These are phyloP conservation scores for Rattus rattus DNA, from an alignment of 2,113 vertebrate species.

Conservation along the genomic window DNA sequence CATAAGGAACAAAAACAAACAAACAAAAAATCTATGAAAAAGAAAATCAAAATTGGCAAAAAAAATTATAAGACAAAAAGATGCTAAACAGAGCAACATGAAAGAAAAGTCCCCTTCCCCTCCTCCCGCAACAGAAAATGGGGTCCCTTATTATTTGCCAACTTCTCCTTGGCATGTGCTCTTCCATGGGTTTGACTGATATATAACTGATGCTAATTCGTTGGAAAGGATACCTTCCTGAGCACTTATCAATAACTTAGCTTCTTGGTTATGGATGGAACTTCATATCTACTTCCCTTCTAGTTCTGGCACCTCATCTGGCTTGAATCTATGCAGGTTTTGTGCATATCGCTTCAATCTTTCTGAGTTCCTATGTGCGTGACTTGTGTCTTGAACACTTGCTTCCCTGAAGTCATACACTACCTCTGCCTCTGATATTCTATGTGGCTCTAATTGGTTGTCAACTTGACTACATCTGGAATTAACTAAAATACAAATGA, in stretches of 20 bases:
- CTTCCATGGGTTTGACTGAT: background rate
- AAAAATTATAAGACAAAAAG: background rate
- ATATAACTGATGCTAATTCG: background rate
- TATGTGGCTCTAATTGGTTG: background rate
- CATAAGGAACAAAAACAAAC: background rate
- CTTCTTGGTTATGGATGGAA: background rate
- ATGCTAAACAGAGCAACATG: background rate
- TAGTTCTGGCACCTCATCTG: background rate
- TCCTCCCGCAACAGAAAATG: background rate
- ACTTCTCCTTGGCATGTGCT: background rate
- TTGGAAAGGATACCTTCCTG: background rate
- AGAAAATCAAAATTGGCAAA: background rate
- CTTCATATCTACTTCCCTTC: background rate
- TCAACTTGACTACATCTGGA: background rate
- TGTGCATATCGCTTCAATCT: background rate
- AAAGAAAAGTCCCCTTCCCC: background rate
- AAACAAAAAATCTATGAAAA: background rate
- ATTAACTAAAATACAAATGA: background rate
- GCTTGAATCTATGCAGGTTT: background rate
- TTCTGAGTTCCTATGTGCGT: no score
- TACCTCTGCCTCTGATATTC: background rate
- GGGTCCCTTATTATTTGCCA: background rate
- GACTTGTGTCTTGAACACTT: background rate
- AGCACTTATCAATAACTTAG: background rate
- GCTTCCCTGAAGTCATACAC: background rate